Base-by-base conservation (phyloP, 92 coral and sea anemone species). In the Zoanthus sansibaricus region DNA sequence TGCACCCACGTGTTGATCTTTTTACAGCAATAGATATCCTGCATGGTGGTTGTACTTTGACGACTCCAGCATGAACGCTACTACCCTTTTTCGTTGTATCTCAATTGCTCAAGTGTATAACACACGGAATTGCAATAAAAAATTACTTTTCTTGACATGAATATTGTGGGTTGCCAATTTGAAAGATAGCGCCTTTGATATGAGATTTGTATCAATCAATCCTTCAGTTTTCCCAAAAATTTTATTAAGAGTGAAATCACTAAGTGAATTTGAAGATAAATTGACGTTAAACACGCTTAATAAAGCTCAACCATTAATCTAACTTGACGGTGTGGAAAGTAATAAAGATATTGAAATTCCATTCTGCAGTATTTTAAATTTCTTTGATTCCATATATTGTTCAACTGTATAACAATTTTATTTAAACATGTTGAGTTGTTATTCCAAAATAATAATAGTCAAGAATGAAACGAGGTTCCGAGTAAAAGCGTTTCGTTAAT, bases 1-100 rank as follows among this genome's bases (percentile, higher is more conserved):
- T 80, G 71, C 5, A 64, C 85, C 85, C 85, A 80, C 3, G 85
- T 80, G 59, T 80, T 66, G 47, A 71, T 80, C 49, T 16, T 80
- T 47, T 80, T 80, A 13, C 85, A 80, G 75, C 85, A 80, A 25
- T 80, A 80, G 42, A 80, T 62, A 12, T 71, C 70, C 47, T 80
- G 72, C 85, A 80, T 80, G 73, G 66, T 66, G 16, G 12, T 11
- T 4, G 7, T 14, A 4, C 13, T 55, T 21, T 55, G n/a, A 78
- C 45, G 45, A 14, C 6, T 5, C 25, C 10, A 46, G 13, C 11
- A 16, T 5, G 1, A 16, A 6, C 33, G 33, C 13, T 14, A 9
- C 84, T n/a, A 21, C 16, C 16, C 18, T 62, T 14, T 48, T 31
- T 20, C 31, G 20, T 15, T 46, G 45, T 2, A 78, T 15, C 69